Evolutionary conservation across 2,797 vertebrate genomes (phyloP).

Genomic region (Channallabes apus): DNA sequence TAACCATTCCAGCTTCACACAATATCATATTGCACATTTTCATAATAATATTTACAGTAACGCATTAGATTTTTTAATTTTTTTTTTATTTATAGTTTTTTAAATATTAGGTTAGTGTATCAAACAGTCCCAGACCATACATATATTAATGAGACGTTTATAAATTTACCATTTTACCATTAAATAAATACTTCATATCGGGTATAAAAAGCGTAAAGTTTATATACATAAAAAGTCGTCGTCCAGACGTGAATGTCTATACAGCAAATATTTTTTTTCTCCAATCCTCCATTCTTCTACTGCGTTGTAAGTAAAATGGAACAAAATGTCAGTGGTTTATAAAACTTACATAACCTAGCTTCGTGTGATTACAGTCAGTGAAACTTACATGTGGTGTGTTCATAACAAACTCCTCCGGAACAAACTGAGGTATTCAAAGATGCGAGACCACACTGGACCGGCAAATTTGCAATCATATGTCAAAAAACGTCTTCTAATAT

Average conservation of each 20-base stretch:
- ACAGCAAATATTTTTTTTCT: background rate
- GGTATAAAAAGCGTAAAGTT: background rate
- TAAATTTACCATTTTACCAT: background rate
- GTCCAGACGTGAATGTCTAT: background rate
- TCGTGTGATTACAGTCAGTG: background rate
- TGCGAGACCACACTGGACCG: background rate
- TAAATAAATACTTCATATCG: slow-evolving; percentile 7
- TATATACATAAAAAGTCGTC: background rate
- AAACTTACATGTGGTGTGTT: background rate
- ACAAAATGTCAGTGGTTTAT: slow-evolving; percentile 2
- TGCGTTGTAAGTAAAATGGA: background rate
- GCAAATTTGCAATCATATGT: background rate
- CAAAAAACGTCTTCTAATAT: background rate
- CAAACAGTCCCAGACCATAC: background rate
- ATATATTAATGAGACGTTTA: background rate
- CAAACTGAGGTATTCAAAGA: background rate
- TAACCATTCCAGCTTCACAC: background rate
- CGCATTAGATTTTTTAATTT: background rate
- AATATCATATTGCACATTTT: background rate
- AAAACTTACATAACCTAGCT: background rate
- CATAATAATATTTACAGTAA: background rate
- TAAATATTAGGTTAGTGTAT: background rate
- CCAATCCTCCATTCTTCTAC: background rate
- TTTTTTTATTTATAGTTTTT: background rate
- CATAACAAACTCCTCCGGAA: background rate